Conservation (phyloP, 2,797 vertebrate species). For the Micropoecilia bifurca region DNA sequence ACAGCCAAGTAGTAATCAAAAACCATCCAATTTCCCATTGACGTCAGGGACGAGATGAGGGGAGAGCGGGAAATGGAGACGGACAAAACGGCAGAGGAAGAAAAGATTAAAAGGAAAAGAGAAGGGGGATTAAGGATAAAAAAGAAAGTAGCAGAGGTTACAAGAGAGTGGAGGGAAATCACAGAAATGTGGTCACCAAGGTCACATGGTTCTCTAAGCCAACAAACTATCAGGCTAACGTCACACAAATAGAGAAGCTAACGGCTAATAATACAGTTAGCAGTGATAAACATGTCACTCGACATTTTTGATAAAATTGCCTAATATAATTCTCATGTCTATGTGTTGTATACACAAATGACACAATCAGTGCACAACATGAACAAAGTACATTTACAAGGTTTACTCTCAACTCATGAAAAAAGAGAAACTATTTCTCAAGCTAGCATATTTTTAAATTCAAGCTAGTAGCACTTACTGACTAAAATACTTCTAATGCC, state of each 20-base stretch:
- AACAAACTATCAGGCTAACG: background rate
- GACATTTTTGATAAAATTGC: background rate
- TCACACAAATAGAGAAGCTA: background rate
- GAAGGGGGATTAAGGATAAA: slow-evolving; percentile 14
- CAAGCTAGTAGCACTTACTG: background rate
- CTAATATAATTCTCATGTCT: background rate
- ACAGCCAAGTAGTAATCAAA: slow-evolving; percentile 72
- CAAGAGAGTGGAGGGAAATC: slow-evolving; percentile 4
- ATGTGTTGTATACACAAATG: background rate
- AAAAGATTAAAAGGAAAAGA: slow-evolving; percentile 48
- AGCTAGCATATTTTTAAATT: background rate
- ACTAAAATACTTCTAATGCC: background rate
- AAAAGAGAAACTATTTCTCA: background rate
- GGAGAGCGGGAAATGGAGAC: slow-evolving; percentile 12
- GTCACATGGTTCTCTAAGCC: slow-evolving; percentile 1
- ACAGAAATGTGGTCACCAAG: background rate
- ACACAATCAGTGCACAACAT: background rate
- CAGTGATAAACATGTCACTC: background rate
- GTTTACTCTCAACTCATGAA: background rate
- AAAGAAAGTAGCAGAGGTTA: slow-evolving; percentile 5
- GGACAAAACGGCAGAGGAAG: slow-evolving; percentile 44
- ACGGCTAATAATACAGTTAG: background rate
- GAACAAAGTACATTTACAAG: background rate
- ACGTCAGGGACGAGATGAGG: slow-evolving; percentile 58
- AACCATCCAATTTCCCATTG: slow-evolving; percentile 68